Base-by-base conservation (phyloP, 2,113 vertebrate genomes). In the Phycodurus eques region DNA sequence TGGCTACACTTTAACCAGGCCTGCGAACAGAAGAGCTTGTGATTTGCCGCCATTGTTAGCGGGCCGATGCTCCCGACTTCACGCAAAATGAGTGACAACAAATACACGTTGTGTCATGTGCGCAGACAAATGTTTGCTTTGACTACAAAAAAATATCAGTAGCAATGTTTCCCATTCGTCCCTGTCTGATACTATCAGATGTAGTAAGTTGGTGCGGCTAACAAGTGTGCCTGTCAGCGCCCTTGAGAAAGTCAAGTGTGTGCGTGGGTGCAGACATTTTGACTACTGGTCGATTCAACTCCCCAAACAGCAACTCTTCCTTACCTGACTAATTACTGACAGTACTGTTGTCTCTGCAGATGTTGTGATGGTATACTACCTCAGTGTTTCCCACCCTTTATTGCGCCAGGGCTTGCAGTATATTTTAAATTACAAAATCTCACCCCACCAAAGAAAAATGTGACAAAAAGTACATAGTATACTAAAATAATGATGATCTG, bases 1-100 rank as follows among this genome's bases (percentile, higher is more conserved):
- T 2, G 1, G 84, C 76, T 89, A 90, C 82, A 88, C 73, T 89
- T 90, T 88, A 88, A 90, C 90, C 72, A 83, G 70, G 35, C 77
- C 15, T 57, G 11, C 78, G 59, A 83, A 90, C 76, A 83, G 68
- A 87, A 0, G 2, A 1, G 62, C 42, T 82, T 70, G 9, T 80
- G 79, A 83, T 81, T 82, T 70, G 49, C 6, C 68, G 64, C 59
- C 13, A 67, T 47, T 47, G 64, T 66, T 47, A 8, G 42, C 6
- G 11, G 10, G 13, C 14, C 1, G 64, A 31, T 9, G 44, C 44
- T 31, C 13, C 44, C 12, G 70, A 47, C 64, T 22, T 8, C 20
- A 13, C 13, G 57, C 12, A 42, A 19, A 35, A 71, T 60, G 78
- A 74, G 68, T 54, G 67, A 74, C 76, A 60, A 72, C 46, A 68